Evolutionary conservation across 2,888 invertebrate genomes (phyloP), one percentile per base, ranked within the genome.

Genomic region (Lasiommata megera): DNA sequence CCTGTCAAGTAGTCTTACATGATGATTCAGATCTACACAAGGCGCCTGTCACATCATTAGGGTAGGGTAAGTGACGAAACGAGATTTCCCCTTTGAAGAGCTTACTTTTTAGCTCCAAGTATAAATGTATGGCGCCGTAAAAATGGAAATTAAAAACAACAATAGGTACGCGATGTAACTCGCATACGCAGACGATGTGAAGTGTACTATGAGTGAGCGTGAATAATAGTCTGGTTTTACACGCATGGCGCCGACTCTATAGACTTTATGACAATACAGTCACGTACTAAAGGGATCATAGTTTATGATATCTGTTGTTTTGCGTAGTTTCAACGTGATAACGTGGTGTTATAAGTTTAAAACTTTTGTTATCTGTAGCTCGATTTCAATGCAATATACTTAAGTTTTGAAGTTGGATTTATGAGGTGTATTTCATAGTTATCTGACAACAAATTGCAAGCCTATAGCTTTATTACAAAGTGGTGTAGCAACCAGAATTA

Each of bases 191-290:
- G 57, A 38, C 52, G 57, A 46, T 23, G 46, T 57, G 52, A 46
- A 57, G 52, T 46, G 52, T 47, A 47, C 51, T 36, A 46, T 31
- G 57, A 53, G 46, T 57, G 52, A 57, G 52, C 57, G 57, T 46
- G 46, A 57, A 57, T 53, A 57, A 57, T 57, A 47, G 57, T 46
- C 52, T 34, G 52, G 52, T 53, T 52, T 57, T 47, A 57, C 52
- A 53, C 57, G 46, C 57, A 53, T 47, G 46, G 57, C 46, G 31
- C 46, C 52, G 16, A 40, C 52, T 57, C 52, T 53, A 52, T 52
- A 52, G 38, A 52, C 52, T 52, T 40, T 57, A 38, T 47, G 38
- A 57, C 38, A 51, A 51, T 47, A 53, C 46, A 23, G 52, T 37
- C 52, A 53, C 40, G 46, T 40, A 40, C 47, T 47, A 40, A 46